A percentile compares a stretch with the other conserved stretches of the same genome.
phyloP scores from a whole-genome alignment of 2,113 vertebrate genomes.

The Salvelinus namaycush region DNA sequence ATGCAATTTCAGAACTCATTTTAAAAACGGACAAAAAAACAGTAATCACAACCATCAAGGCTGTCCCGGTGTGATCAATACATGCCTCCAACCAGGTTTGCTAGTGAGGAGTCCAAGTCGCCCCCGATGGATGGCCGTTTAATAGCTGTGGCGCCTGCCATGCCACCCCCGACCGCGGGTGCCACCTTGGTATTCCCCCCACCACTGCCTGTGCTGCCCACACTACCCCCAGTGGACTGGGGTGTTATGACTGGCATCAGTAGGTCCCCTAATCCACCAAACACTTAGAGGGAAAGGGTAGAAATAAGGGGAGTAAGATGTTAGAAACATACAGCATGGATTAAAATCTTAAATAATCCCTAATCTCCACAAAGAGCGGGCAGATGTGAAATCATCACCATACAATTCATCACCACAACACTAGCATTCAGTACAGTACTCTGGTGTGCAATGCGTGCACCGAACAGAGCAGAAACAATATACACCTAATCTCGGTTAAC shows the following conservation, averaged over 20 bases:
- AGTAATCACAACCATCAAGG: not conserved
- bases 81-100: conserved; percentile 94
- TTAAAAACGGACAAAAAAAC: not conserved
- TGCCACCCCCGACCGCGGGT: conserved; percentile 25
- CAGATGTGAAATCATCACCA: conserved; percentile 15
- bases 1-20: not conserved
- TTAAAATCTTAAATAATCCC: conserved; percentile 30
- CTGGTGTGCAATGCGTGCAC: conserved; percentile 44
- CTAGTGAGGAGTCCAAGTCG: conserved; percentile 93
- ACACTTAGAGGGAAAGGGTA: conserved; percentile 72
- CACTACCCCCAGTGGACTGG: conserved; percentile 81
- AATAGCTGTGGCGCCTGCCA: conserved; percentile 70
- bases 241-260: conserved; percentile 94
- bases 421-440: conserved; percentile 9
- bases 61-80: not conserved
- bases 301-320: not conserved
- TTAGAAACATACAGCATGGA: conserved; percentile 34
- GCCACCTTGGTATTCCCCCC: not conserved
- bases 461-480: not conserved
- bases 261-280: conserved; percentile 95
- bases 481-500: too few species aligned
- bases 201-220: conserved; percentile 64
- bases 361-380: conserved; percentile 18
- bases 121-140: conserved; percentile 83
- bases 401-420: not conserved